A percentile compares a stretch with the other conserved stretches of the same genome.
Conservation (phyloP, 53 echinoderm and acorn worm species). For the Paelopatides confundens region DNA sequence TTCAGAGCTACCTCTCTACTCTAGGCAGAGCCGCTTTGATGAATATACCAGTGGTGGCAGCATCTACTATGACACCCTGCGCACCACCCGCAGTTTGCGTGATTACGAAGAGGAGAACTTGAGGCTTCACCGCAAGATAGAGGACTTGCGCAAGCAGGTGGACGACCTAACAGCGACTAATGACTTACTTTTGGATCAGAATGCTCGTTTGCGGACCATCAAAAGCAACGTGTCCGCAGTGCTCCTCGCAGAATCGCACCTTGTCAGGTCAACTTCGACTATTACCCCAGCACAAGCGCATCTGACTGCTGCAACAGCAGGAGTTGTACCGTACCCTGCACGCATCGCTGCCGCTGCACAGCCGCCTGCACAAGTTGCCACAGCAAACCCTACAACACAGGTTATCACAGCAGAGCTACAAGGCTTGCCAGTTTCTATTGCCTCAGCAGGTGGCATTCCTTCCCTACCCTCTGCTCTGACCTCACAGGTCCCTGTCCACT, state of each 20-base stretch:
- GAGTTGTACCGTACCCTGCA: constrained; percentile 66
- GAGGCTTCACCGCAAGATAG: constrained; percentile 82
- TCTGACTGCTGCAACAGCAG: constrained; percentile 71
- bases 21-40: constrained; percentile 14
- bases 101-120: constrained; percentile 93
- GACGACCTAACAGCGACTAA: constrained; percentile 92
- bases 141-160: constrained; percentile 90
- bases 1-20: constrained; percentile 13
- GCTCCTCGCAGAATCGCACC: constrained; percentile 87
- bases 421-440: constrained; percentile 67
- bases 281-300: constrained; percentile 71
- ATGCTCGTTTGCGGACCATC: constrained; percentile 88
- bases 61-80: neutral
- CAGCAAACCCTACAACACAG: constrained; percentile 67
- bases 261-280: constrained; percentile 83
- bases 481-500: constrained; percentile 71
- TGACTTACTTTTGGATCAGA: constrained; percentile 97
- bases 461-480: constrained; percentile 74
- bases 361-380: constrained; percentile 62
- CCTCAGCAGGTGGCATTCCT: constrained; percentile 66
- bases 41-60: constrained; percentile 22
- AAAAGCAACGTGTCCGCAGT: constrained; percentile 77
- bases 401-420: constrained; percentile 67
- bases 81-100: constrained; percentile 54
- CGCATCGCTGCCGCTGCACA: constrained; percentile 58